Conservation (phyloP, 2,888 invertebrate genomes). For the Drosophila pseudotalamancana region DNA sequence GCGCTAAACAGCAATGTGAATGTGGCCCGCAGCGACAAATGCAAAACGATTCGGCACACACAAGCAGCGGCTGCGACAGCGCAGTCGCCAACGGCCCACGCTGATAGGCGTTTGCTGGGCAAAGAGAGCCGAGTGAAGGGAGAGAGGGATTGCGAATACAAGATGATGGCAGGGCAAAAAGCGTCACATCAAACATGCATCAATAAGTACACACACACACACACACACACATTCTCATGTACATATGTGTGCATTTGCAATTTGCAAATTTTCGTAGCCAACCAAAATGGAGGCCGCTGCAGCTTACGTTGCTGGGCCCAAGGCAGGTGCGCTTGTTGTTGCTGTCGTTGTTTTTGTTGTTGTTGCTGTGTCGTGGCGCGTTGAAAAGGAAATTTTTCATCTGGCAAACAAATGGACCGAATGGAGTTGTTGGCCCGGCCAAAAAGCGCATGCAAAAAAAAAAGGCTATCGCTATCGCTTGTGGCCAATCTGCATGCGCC, state of each 20-base stretch:
- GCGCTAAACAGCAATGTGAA: conserved; percentile 41
- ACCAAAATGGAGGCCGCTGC: conserved; percentile 49
- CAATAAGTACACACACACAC: conserved; percentile 56
- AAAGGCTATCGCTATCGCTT: conserved; percentile 79
- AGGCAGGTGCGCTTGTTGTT: conserved; percentile 62
- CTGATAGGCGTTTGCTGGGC: conserved; percentile 11
- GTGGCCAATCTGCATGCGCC: conserved; percentile 77
- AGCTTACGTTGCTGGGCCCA: neutral
- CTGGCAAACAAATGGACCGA: conserved; percentile 55
- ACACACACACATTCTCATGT: neutral
- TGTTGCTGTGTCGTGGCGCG: conserved; percentile 42
- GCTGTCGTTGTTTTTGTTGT: conserved; percentile 22
- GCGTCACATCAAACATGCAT: conserved; percentile 77
- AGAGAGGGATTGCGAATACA: neutral
- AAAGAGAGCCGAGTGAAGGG: conserved; percentile 3
- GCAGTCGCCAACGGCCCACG: conserved; percentile 43
- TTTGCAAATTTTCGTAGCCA: conserved; percentile 72
- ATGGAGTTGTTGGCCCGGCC: conserved; percentile 54
- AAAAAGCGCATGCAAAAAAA: conserved; percentile 52
- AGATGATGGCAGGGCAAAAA: conserved; percentile 43
- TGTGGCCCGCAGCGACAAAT: conserved; percentile 66
- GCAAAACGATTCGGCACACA: conserved; percentile 66
- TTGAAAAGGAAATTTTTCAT: conserved; percentile 79
- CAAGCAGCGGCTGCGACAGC: conserved; percentile 20
- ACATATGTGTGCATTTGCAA: conserved; percentile 56